Conservation (phyloP, 2,113 vertebrate species). For the Neolamprologus hecqui region DNA sequence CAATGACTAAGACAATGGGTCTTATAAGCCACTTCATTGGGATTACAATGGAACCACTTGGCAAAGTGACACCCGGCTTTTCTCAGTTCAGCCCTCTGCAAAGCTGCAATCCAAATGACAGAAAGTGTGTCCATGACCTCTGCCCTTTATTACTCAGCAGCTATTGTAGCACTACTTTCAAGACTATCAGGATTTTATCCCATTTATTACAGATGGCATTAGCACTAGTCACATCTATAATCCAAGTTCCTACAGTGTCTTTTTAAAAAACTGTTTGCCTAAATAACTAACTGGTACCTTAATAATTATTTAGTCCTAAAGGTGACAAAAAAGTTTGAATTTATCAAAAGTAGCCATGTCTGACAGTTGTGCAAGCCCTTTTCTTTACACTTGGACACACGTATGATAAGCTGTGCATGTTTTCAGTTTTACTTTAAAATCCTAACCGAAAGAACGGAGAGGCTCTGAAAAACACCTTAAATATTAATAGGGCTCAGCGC, state of each 20-base stretch:
- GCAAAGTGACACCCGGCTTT: constrained; percentile 13
- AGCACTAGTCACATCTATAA: background rate
- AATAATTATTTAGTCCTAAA: background rate
- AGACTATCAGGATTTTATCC: background rate
- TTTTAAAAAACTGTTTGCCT: background rate
- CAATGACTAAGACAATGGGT: constrained; percentile 43
- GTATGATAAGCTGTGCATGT: background rate
- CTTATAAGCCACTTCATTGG: constrained; percentile 35
- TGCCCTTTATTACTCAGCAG: background rate
- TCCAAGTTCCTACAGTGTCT: background rate
- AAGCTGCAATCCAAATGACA: background rate
- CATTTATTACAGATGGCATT: background rate
- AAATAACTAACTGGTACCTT: background rate
- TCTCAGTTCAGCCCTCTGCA: background rate
- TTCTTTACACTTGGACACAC: background rate
- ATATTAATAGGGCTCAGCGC: background rate
- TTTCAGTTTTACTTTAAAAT: background rate
- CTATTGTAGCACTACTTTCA: background rate
- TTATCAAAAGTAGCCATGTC: background rate
- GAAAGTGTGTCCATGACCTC: constrained; percentile 11
- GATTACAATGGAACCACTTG: constrained; percentile 43
- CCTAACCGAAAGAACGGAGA: background rate
- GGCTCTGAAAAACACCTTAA: background rate
- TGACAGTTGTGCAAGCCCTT: background rate
- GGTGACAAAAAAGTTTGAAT: background rate